Percentiles rank a stretch among this genome's conserved stretches.
These are phyloP conservation scores for Chamaedrilus cognettii DNA, from an alignment of 2,888 invertebrate genomes.

Conservation along the genomic window DNA sequence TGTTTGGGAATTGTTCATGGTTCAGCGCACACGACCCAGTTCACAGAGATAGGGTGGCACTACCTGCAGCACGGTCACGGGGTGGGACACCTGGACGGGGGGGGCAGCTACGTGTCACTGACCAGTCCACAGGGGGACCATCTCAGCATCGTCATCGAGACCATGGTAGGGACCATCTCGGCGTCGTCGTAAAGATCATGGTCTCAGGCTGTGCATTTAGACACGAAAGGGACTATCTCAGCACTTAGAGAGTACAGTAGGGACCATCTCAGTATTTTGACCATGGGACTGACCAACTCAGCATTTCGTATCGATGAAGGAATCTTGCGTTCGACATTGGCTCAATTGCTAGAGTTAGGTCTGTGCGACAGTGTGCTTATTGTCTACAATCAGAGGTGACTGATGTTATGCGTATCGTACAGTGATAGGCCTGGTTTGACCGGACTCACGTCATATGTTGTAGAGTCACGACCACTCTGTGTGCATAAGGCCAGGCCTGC, in stretches of 20 bases:
- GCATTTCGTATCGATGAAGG: not conserved
- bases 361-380: too few relatives aligned
- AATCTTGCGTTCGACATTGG: not conserved
- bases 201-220: too few relatives aligned
- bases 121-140: constrained; percentile 49
- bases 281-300: not conserved
- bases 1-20: too few relatives aligned
- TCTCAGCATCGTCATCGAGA: constrained; percentile 58
- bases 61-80: constrained; percentile 53
- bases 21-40: constrained; percentile 60
- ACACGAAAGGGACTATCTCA: too few relatives aligned
- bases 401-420: too few relatives aligned
- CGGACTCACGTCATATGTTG: too few relatives aligned
- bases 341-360: not conserved
- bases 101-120: constrained; percentile 57
- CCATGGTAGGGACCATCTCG: too few relatives aligned
- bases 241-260: too few relatives aligned
- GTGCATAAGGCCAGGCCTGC: constrained; percentile 52
- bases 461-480: constrained; percentile 53
- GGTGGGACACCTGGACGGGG: constrained; percentile 48
- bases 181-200: too few relatives aligned
- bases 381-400: too few relatives aligned
- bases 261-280: too few relatives aligned
- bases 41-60: constrained; percentile 54
- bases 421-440: too few relatives aligned